phyloP scores from a whole-genome alignment of 2,113 vertebrate genomes.

The Neodontobutis hainanensis region DNA sequence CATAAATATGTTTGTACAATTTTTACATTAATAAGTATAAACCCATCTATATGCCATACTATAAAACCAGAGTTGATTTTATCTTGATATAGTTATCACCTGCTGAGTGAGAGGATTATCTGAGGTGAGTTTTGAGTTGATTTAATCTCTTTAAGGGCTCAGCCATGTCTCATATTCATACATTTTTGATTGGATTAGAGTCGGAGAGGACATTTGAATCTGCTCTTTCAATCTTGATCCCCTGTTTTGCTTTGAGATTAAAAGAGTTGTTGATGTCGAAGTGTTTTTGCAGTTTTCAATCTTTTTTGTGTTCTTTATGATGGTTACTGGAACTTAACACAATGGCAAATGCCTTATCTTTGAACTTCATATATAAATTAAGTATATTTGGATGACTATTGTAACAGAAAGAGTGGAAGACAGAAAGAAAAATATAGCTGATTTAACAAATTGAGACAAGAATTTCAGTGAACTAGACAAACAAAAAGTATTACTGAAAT shows the following conservation, averaged over 20 bases:
- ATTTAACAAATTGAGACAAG: too few relatives aligned
- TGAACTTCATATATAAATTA: not conserved
- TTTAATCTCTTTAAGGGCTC: constrained; percentile 57
- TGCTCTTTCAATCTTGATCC: constrained; percentile 63
- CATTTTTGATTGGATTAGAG: constrained; percentile 71
- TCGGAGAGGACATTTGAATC: constrained; percentile 62
- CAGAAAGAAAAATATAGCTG: not conserved
- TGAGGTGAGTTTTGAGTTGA: constrained; percentile 46
- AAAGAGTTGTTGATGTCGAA: constrained; percentile 37
- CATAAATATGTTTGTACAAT: too few relatives aligned
- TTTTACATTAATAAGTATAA: too few relatives aligned
- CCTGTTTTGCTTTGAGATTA: constrained; percentile 70
- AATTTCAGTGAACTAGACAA: too few relatives aligned
- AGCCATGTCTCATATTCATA: constrained; percentile 55
- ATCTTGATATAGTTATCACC: constrained; percentile 17
- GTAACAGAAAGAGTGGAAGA: too few relatives aligned
- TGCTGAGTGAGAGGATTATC: constrained; percentile 39
- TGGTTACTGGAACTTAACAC: constrained; percentile 39
- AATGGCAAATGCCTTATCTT: constrained; percentile 3
- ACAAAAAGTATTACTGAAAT: too few relatives aligned
- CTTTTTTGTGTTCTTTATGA: constrained; percentile 23
- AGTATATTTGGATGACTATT: too few relatives aligned
- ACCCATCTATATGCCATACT: not conserved
- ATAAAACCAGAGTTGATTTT: not conserved
- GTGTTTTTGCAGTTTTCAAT: constrained; percentile 46